Percentiles rank a stretch among this genome's conserved stretches.
Conservation (phyloP, 2,113 vertebrate species). For the Lanius collurio region DNA sequence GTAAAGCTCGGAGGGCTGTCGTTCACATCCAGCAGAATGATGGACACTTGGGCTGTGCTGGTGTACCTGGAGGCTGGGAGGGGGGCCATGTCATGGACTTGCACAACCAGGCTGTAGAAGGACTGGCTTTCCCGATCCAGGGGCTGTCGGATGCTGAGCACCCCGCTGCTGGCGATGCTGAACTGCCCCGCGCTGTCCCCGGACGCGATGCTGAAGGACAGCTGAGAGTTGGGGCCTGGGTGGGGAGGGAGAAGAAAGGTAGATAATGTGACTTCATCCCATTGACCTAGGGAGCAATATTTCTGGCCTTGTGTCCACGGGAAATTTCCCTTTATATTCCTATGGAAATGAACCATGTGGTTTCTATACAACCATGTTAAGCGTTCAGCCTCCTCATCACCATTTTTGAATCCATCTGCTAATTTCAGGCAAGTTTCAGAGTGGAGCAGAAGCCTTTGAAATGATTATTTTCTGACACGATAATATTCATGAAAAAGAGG, state of each 20-base stretch:
- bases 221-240: constrained; percentile 85
- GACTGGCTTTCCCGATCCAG: constrained; percentile 93
- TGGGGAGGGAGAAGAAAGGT: background rate
- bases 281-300: background rate
- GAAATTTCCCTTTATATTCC: background rate
- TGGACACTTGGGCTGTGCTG: constrained; percentile 90
- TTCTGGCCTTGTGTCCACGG: background rate
- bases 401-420: background rate
- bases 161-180: constrained; percentile 73
- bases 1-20: constrained; percentile 89
- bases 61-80: constrained; percentile 80
- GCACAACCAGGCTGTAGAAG: constrained; percentile 92
- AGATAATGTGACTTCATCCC: background rate
- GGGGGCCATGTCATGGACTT: constrained; percentile 85
- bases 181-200: constrained; percentile 90
- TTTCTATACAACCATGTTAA: rapidly evolving
- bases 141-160: constrained; percentile 78
- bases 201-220: constrained; percentile 85
- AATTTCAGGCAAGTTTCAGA: background rate
- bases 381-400: background rate
- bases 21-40: constrained; percentile 93
- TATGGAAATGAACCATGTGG: background rate
- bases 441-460: background rate
- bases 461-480: background rate
- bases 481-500: background rate